Base-by-base conservation (phyloP, 2,888 invertebrate genomes). In the Vanessa cardui region DNA sequence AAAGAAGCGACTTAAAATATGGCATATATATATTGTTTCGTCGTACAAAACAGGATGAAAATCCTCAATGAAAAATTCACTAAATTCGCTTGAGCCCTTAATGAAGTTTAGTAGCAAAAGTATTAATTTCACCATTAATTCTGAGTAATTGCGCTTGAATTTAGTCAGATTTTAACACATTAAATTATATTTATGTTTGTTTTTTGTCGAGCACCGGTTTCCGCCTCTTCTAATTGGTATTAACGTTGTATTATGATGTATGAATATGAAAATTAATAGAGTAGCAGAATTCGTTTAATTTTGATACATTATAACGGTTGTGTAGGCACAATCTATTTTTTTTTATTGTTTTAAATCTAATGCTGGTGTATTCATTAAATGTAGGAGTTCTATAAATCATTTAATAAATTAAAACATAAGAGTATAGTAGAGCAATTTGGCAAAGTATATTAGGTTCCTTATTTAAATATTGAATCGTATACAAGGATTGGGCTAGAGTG, bases 101-200 rank as follows among this genome's bases (percentile, higher is more conserved):
- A 92, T 92, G 88, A 89, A 88, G 88, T 86, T 82, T 84, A 86
- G 82, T 89, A 86, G 87, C 87, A 85, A 89, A 91, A 90, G 89
- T 92, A 92, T 92, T 91, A 89, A 90, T 91, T 92, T 91, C 90
- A 83, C 87, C 90, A 90, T 90, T 90, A 92, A 90, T 88, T 88
- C 83, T 87, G 89, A 91, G 81, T 92, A 91, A 92, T 90, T 90
- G 87, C 86, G 80, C 81, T 79, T 78, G 83, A 88, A 87, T 87
- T 90, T 84, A 83, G 83, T 80, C 82, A 85, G 85, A 88, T 87
- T 90, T 87, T 87, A 72, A 86, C 82, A 82, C 80, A 83, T 86
- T 86, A 86, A 89, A 89, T 87, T 86, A 78, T 89, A 71, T 70
- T 90, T 90, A 91, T 90, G 87, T 84, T 83, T 82, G 81, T 84